These are phyloP conservation scores for Turdus rufiventris DNA, from an alignment of 2,113 vertebrate species.

Conservation along the genomic window DNA sequence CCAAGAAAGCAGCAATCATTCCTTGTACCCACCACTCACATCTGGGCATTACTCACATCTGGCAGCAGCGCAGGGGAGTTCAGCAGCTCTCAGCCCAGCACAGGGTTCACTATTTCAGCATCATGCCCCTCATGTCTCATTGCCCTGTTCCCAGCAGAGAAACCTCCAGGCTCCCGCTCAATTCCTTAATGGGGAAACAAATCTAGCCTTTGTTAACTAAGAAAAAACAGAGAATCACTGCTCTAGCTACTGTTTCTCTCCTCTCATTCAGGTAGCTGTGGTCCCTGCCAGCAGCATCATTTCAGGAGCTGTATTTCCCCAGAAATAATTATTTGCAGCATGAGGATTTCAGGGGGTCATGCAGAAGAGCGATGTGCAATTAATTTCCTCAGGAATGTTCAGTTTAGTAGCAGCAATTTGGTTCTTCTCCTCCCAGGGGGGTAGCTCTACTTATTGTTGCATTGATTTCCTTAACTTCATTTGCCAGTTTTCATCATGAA, in stretches of 20 bases:
- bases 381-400: constrained; percentile 24
- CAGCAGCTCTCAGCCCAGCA: background rate
- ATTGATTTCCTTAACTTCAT: background rate
- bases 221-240: background rate
- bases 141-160: background rate
- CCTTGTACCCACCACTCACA: background rate
- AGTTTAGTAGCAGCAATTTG: background rate
- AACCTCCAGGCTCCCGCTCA: background rate
- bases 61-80: background rate
- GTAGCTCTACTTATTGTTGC: background rate
- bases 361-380: background rate
- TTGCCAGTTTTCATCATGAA: background rate
- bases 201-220: background rate
- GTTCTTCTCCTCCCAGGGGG: background rate
- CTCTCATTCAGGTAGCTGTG: background rate
- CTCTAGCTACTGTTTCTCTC: background rate
- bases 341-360: background rate
- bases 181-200: background rate
- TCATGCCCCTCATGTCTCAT: background rate
- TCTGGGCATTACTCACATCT: constrained; percentile 48
- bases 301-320: background rate
- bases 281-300: background rate
- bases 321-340: background rate
- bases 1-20: background rate
- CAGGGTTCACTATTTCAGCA: background rate